Percentiles rank a stretch among this genome's conserved stretches.
Evolutionary conservation across 2,113 vertebrate genomes (phyloP).

Genomic region (Amphilophus citrinellus): DNA sequence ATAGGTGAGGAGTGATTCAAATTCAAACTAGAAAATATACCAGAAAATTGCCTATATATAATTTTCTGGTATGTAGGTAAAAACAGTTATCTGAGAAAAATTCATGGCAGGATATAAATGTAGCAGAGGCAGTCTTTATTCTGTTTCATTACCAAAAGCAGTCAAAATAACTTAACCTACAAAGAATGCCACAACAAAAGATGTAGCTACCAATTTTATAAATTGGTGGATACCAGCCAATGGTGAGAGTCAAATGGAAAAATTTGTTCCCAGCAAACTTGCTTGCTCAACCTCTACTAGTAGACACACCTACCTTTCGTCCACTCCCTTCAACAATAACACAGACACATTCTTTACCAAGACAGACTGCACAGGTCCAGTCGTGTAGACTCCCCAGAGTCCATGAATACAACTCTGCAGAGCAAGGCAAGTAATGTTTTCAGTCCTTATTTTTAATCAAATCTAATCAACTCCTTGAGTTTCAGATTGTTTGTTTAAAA

Average conservation of each 20-base stretch:
- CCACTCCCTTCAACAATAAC: conserved; percentile 34
- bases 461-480: neutral
- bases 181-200: neutral
- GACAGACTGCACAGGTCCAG: conserved; percentile 53
- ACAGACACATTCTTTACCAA: conserved; percentile 53
- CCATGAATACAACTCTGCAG: conserved; percentile 61
- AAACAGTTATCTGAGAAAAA: neutral
- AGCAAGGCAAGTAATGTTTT: conserved; percentile 50
- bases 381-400: conserved; percentile 86
- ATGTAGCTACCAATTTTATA: neutral
- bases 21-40: no score
- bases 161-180: neutral
- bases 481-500: neutral
- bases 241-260: neutral
- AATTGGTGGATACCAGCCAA: neutral
- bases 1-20: no score
- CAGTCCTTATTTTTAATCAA: neutral
- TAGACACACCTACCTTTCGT: conserved; percentile 72
- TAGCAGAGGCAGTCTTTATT: neutral
- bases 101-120: neutral
- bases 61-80: no score
- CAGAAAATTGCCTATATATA: no score
- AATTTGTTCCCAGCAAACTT: neutral
- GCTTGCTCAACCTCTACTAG: conserved; percentile 19
- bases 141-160: neutral